Evolutionary conservation across 2,797 vertebrate species (phyloP).

Genomic region (Gymnothorax javanicus): DNA sequence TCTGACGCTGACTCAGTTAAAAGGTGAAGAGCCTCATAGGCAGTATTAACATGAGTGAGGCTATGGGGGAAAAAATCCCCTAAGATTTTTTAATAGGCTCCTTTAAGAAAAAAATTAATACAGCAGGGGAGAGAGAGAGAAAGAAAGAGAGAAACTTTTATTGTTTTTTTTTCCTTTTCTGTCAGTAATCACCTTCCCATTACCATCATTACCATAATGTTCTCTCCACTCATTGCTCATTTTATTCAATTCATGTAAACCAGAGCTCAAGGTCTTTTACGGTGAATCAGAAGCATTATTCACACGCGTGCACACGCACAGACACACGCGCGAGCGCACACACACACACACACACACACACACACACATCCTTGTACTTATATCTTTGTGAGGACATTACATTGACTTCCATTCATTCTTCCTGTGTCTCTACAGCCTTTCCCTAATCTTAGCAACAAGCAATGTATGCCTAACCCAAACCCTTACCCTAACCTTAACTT

Average conservation of each 20-base stretch:
- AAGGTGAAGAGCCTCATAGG: not conserved
- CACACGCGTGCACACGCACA: not conserved
- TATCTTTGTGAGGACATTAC: too few relatives aligned
- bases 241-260: not conserved
- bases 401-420: too few relatives aligned
- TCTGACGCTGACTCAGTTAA: not conserved
- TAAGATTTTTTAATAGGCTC: not conserved
- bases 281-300: constrained; percentile 23
- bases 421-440: too few relatives aligned
- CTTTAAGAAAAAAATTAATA: not conserved
- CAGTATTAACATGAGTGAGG: not conserved
- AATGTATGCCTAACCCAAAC: too few relatives aligned
- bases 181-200: not conserved
- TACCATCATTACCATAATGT: constrained; percentile 21
- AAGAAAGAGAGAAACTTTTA: not conserved
- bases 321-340: not conserved
- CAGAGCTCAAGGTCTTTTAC: not conserved
- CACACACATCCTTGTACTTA: too few relatives aligned
- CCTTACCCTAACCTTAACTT: too few relatives aligned
- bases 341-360: not conserved
- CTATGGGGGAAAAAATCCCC: not conserved
- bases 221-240: constrained; percentile 2
- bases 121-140: too few relatives aligned
- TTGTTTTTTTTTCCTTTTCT: not conserved
- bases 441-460: too few relatives aligned